Evolutionary conservation across 2,797 vertebrate species (phyloP), one percentile per base, ranked within the genome.

Genomic region (Lemur catta): DNA sequence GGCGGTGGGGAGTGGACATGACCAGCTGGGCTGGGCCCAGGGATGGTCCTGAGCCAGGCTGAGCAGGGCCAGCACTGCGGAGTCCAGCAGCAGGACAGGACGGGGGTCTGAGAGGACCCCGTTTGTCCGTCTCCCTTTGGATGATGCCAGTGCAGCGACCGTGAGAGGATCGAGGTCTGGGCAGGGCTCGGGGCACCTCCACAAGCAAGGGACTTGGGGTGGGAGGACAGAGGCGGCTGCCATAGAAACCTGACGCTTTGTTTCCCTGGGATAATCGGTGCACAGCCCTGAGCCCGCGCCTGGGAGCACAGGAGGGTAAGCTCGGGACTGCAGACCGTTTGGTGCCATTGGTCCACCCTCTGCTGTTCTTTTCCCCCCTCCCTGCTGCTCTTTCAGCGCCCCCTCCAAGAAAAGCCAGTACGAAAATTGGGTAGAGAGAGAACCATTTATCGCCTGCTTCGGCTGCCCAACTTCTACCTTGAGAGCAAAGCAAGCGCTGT

Each of bases 111-210:
- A 0, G 10, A 20, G 63, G 41, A 14, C 14, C 59, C 8, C 0
- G 15, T 18, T n/a, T 74, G 20, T 48, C n/a, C 46, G 0, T 50
- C 72, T 43, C 65, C 9, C 79, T 7, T 11, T 0, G 26, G 41
- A 72, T 0, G 13, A 43, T 17, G 15, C 48, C 7, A 57, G 4
- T 0, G 0, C 4, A 30, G 0, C 35, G 6, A 3, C 0, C 0
- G 7, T 33, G 17, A 17, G 52, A 59, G 41, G 76, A 26, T 1
- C 2, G 2, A 26, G 11, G 38, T 3, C 63, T 2, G 46, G 57
- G 48, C 48, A 48, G 43, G 10, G 4, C 33, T 38, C 3, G 1
- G n/a, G 14, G 1, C 12, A 11, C 18, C 33, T n/a, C 41, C 9
- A 18, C 22, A 0, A 5, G 6, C 0, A 0, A 14, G 17, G 30